Percentiles rank a stretch among this genome's conserved stretches.
phyloP scores from a whole-genome alignment of 2,113 vertebrate genomes.

The Gasterosteus aculeatus region DNA sequence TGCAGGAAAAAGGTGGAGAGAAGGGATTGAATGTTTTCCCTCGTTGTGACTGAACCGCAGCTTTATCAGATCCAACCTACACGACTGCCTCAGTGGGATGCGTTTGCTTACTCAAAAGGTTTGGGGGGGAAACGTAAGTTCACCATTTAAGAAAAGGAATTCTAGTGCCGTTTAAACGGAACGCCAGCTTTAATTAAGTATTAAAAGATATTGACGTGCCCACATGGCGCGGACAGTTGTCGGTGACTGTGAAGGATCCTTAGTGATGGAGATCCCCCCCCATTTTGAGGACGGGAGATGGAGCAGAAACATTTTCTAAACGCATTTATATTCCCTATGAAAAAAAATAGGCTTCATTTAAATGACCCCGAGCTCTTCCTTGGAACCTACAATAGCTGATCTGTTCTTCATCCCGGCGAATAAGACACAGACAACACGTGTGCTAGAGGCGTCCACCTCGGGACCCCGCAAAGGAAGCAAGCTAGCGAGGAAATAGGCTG shows the following conservation, averaged over 20 bases:
- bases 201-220: background rate
- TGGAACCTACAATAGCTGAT: no score
- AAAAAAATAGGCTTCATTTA: no score
- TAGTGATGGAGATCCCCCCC: no score
- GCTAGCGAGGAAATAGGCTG: background rate
- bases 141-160: background rate
- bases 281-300: no score
- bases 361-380: no score
- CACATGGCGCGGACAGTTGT: no score
- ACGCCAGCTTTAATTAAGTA: background rate
- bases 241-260: no score
- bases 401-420: no score
- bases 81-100: no score
- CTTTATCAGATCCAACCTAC: background rate
- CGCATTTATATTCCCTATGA: no score
- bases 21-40: background rate
- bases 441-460: background rate
- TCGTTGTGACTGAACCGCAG: background rate
- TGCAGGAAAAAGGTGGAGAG: background rate
- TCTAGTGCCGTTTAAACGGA: background rate
- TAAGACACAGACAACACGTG: no score
- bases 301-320: no score
- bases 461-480: background rate
- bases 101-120: background rate
- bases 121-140: background rate